Evolutionary conservation across 2,113 vertebrate genomes (phyloP).

Genomic region (Oncorhynchus masou): DNA sequence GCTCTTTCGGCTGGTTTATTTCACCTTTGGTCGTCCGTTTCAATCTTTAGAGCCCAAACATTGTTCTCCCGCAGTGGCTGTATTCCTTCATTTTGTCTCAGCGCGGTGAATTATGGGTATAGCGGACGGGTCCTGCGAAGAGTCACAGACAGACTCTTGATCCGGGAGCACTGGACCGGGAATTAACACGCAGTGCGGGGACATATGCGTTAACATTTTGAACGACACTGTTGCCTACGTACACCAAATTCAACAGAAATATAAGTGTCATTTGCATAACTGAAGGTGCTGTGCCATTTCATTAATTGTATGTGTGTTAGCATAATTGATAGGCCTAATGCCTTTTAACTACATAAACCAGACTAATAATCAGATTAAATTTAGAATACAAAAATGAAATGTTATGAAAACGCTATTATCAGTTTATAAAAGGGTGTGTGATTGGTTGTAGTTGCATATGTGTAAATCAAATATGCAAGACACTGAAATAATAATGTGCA

Average conservation of each 20-base stretch:
- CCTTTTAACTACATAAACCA: no score
- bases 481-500: not conserved
- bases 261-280: no score
- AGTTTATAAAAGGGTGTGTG: no score
- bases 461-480: not conserved
- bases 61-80: conserved; percentile 78
- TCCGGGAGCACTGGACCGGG: conserved; percentile 33
- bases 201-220: not conserved
- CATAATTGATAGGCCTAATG: not conserved
- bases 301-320: not conserved
- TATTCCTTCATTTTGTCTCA: conserved; percentile 78
- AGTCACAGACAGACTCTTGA: conserved; percentile 38
- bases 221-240: no score
- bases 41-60: conserved; percentile 73
- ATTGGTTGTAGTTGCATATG: no score
- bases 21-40: conserved; percentile 53
- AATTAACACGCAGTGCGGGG: conserved; percentile 25
- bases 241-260: no score
- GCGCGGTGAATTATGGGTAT: conserved; percentile 78
- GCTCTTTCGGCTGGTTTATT: conserved; percentile 32
- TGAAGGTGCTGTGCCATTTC: no score
- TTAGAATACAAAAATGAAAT: no score
- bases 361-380: no score
- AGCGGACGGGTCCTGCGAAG: conserved; percentile 56
- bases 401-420: no score